Evolutionary conservation across 2,113 vertebrate genomes (phyloP), one percentile per base, ranked within the genome.

Genomic region (Emydura subglobosa): DNA sequence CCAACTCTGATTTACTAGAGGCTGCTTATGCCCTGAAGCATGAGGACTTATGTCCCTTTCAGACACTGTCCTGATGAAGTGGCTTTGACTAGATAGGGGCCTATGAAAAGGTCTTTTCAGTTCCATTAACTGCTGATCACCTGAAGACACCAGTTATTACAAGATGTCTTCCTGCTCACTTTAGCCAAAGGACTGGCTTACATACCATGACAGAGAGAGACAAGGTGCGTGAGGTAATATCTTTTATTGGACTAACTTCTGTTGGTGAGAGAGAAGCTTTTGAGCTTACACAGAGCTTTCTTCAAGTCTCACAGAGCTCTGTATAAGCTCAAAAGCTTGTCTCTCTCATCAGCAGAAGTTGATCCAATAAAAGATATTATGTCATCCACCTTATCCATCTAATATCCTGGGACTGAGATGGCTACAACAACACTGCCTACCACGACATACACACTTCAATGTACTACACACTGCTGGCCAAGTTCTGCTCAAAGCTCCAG

Each of bases 61-160:
- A 19, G 16, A 21, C 6, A 85, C 12, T 24, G 16, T 6, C 57
- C 49, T 80, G 42, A 14, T 1, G 3, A 5, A 39, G 6, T 3
- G 6, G 1, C 53, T 91, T 86, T 57, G 31, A 79, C 14, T 21
- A 49, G 24, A 8, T 1, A 25, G 6, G 1, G 7, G 0, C 1
- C 10, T 10, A 14, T 5, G 5, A 14, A 72, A 0, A 16, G 4
- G 29, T 49, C 86, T 34, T 6, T 79, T 65, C 29, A 29, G 27
- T 83, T 74, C 5, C 16, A 53, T 79, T 51, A 85, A 86, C n/a
- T 53, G n/a, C 72, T 44, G 50, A 22, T 27, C 21, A 8, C 31
- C 5, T n/a, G 50, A 10, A 72, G 19, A 19, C 53, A 42, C 14
- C 10, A 7, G 12, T n/a, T 4, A 17, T 68, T 85, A n/a, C 47